Percentiles rank a stretch among this genome's conserved stretches.
Conservation (phyloP, 2,797 vertebrate genomes). For the Dryobates pubescens region DNA sequence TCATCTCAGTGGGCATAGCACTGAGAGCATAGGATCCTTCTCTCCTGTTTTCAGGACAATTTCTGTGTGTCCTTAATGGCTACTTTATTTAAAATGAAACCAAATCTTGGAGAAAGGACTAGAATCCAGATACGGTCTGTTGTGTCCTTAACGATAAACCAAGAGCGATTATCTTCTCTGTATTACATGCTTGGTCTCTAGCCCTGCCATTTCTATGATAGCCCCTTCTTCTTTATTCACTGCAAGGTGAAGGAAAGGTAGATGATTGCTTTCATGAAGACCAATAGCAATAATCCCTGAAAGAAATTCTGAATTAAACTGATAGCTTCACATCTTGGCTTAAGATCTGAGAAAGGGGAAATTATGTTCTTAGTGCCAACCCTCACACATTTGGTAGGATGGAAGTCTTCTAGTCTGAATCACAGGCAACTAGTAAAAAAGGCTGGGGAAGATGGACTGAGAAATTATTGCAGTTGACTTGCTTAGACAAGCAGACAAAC, state of each 20-base stretch:
- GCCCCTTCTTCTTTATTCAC: background rate
- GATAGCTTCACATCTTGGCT: background rate
- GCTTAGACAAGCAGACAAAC: background rate
- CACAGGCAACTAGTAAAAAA: background rate
- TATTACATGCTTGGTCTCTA: background rate
- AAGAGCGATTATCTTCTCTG: background rate
- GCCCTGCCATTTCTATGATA: background rate
- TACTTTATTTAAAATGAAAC: background rate
- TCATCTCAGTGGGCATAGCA: background rate
- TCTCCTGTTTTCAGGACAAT: background rate
- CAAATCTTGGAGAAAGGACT: background rate
- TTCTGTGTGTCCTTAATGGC: background rate
- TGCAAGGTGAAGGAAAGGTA: background rate
- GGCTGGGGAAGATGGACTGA: background rate
- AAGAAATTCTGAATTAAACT: background rate
- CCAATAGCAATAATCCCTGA: background rate
- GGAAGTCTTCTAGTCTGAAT: background rate
- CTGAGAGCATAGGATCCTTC: background rate
- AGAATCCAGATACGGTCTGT: background rate
- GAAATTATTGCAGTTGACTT: background rate
- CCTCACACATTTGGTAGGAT: background rate
- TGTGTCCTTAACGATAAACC: background rate
- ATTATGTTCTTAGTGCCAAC: background rate
- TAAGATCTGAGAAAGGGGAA: background rate
- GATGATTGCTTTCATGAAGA: background rate